Conservation (phyloP, 2,113 vertebrate species). For the Ptilorrhoa leucosticta region DNA sequence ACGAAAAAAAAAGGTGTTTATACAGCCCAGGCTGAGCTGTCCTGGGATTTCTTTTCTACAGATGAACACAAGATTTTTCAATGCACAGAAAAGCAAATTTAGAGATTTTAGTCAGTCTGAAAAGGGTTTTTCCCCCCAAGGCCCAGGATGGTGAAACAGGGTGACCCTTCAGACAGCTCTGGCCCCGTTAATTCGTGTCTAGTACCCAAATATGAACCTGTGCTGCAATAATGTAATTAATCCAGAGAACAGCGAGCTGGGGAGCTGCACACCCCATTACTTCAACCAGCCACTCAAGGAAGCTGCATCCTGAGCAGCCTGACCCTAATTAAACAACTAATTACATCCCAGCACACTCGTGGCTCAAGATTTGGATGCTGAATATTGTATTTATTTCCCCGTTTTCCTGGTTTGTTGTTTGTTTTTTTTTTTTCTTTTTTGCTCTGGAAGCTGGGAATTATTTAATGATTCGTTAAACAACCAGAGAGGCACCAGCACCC, state of each 20-base stretch:
- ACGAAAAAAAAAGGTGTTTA: too few species aligned
- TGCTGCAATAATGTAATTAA: slow-evolving; percentile 32
- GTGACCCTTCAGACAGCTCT: not conserved
- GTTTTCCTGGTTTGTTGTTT: not conserved
- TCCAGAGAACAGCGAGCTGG: slow-evolving; percentile 13
- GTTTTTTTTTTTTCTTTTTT: not conserved
- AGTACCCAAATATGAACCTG: not conserved
- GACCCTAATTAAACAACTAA: slow-evolving; percentile 58
- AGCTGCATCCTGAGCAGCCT: slow-evolving; percentile 5
- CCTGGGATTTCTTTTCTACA: rapidly evolving
- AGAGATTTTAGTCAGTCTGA: not conserved
- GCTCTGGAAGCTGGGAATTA: slow-evolving; percentile 12
- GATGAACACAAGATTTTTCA: rapidly evolving
- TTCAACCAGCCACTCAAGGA: not conserved
- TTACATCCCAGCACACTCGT: not conserved
- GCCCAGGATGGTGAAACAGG: rapidly evolving
- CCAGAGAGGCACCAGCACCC: not conserved
- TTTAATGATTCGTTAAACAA: slow-evolving; percentile 32
- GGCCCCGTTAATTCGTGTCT: not conserved
- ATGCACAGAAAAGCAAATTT: not conserved
- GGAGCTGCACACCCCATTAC: slow-evolving; percentile 17
- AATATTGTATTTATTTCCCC: not conserved
- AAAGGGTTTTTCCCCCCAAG: not conserved
- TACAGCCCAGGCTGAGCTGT: not conserved
- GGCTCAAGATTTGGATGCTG: not conserved